These are phyloP conservation scores for Drosophila kanekoi DNA, from an alignment of 2,888 invertebrate genomes.

Conservation along the genomic window DNA sequence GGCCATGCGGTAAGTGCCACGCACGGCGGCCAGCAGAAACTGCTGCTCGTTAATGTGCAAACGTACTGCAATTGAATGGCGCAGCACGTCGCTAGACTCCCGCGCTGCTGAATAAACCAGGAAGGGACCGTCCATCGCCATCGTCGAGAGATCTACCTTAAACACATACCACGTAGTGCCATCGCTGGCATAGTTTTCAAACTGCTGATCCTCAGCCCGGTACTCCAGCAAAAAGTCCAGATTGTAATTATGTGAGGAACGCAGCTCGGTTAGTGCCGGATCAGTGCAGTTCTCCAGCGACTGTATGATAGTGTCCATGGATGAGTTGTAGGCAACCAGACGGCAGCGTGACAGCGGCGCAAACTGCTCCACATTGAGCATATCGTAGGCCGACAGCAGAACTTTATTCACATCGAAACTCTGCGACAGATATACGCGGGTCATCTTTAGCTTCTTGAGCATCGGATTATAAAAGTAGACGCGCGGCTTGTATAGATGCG, in stretches of 20 bases:
- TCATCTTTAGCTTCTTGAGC: constrained; percentile 86
- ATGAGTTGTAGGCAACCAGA: constrained; percentile 89
- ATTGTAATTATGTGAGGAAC: constrained; percentile 73
- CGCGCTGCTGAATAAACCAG: constrained; percentile 87
- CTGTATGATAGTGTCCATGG: constrained; percentile 87
- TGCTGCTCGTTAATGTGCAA: constrained; percentile 83
- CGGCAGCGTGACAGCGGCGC: constrained; percentile 89
- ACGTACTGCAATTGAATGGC: constrained; percentile 86
- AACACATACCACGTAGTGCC: constrained; percentile 88
- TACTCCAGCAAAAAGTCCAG: constrained; percentile 89
- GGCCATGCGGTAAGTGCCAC: constrained; percentile 82
- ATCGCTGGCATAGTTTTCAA: constrained; percentile 88
- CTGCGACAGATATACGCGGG: constrained; percentile 87
- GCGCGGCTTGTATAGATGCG: constrained; percentile 87
- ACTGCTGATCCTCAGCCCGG: constrained; percentile 87
- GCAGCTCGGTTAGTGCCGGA: constrained; percentile 78
- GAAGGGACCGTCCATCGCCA: constrained; percentile 88
- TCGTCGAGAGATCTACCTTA: constrained; percentile 87
- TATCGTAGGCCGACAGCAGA: constrained; percentile 87
- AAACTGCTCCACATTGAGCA: constrained; percentile 87
- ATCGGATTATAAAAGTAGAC: constrained; percentile 88
- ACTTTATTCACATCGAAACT: constrained; percentile 87
- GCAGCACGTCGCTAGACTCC: constrained; percentile 87
- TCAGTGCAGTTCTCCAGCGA: constrained; percentile 87
- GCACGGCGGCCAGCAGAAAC: constrained; percentile 74